phyloP scores from a whole-genome alignment of 2,113 vertebrate genomes.

The Heterotilapia buettikoferi region DNA sequence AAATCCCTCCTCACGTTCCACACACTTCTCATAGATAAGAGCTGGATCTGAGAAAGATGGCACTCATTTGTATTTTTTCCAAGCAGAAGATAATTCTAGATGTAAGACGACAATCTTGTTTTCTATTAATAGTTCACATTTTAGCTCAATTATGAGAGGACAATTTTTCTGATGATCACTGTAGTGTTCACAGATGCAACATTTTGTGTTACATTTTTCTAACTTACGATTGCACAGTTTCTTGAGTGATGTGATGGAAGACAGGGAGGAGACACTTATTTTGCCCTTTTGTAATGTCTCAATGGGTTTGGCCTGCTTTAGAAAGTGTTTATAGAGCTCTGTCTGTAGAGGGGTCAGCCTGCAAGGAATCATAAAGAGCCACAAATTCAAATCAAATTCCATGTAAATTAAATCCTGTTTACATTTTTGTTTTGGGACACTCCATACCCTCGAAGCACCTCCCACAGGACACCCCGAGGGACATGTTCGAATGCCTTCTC shows the following conservation, averaged over 20 bases:
- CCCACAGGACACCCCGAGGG: neutral
- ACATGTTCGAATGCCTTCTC: neutral
- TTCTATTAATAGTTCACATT: neutral
- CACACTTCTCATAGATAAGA: constrained; percentile 91
- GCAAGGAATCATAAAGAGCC: neutral
- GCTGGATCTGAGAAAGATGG: constrained; percentile 78
- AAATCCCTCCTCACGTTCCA: constrained; percentile 87
- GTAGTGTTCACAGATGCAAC: neutral
- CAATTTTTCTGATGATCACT: neutral
- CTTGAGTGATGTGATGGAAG: constrained; percentile 94
- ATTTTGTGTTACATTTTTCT: neutral
- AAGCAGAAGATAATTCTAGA: neutral
- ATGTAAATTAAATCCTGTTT: neutral
- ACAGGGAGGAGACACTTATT: constrained; percentile 90
- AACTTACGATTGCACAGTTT: constrained; percentile 97
- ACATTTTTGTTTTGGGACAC: neutral
- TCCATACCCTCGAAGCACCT: neutral
- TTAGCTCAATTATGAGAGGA: neutral
- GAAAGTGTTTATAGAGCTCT: constrained; percentile 86
- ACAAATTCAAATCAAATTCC: neutral
- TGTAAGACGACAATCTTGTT: neutral
- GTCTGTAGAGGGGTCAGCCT: constrained; percentile 87
- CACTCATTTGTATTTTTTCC: neutral
- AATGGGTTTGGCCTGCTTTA: constrained; percentile 86
- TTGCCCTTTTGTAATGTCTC: constrained; percentile 82